A percentile compares a stretch with the other conserved stretches of the same genome.
These are phyloP conservation scores for Apotomis betuletana DNA, from an alignment of 2,888 invertebrate species.

Conservation along the genomic window DNA sequence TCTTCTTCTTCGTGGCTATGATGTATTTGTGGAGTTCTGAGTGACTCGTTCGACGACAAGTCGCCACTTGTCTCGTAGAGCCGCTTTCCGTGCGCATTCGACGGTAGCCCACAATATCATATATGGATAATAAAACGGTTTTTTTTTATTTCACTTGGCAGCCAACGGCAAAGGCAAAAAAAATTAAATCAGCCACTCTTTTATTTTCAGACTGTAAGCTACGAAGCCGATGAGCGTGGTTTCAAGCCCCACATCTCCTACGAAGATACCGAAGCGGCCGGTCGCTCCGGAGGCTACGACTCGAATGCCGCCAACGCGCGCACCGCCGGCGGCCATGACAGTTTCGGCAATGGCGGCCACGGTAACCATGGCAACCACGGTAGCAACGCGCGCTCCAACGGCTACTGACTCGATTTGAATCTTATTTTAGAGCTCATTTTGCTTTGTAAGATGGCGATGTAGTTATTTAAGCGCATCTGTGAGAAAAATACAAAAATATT, in stretches of 20 bases:
- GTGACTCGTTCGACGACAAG: too few species aligned
- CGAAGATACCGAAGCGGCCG: conserved; percentile 77
- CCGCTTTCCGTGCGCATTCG: too few species aligned
- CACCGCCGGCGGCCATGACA: conserved; percentile 34
- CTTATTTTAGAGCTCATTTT: conserved; percentile 43
- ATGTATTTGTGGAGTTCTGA: too few species aligned
- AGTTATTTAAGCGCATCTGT: conserved; percentile 38
- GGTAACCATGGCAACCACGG: conserved; percentile 50
- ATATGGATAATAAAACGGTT: too few species aligned
- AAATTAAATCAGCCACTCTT: not conserved
- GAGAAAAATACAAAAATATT: conserved; percentile 44
- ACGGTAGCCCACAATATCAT: too few species aligned
- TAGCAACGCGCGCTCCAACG: conserved; percentile 48
- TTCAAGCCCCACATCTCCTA: conserved; percentile 87
- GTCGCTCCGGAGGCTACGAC: conserved; percentile 65
- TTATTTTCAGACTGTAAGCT: conserved; percentile 83
- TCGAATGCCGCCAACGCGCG: conserved; percentile 61
- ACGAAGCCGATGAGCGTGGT: conserved; percentile 86
- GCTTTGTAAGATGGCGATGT: conserved; percentile 31
- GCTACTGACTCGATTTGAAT: conserved; percentile 48
- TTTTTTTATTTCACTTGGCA: too few species aligned
- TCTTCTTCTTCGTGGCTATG: too few species aligned
- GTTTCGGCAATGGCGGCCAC: conserved; percentile 27
- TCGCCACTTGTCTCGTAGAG: too few species aligned
- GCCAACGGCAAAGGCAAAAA: too few species aligned